phyloP scores from a whole-genome alignment of 2,113 vertebrate species.

The Dunckerocampus dactyliophorus region DNA sequence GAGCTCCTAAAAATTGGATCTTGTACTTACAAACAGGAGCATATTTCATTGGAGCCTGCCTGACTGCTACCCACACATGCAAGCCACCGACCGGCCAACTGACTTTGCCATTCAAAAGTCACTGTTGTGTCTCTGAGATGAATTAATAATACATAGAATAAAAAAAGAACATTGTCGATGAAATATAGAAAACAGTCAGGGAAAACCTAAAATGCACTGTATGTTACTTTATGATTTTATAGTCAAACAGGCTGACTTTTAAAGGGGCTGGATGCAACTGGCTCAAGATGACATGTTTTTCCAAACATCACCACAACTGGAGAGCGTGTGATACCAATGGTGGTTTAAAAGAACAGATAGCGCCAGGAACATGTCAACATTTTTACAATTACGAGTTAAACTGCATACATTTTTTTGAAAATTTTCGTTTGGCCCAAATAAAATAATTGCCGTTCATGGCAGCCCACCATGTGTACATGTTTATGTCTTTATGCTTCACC shows the following conservation, averaged over 20 bases:
- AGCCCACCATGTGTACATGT: too few species aligned
- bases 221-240: not conserved
- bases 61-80: not conserved
- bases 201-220: not conserved
- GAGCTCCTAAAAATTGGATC: slow-evolving; percentile 7
- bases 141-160: not conserved
- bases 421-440: too few species aligned
- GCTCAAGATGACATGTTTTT: too few species aligned
- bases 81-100: too few species aligned
- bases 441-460: too few species aligned
- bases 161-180: not conserved
- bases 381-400: too few species aligned
- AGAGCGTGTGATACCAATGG: too few species aligned
- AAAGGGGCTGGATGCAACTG: not conserved
- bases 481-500: too few species aligned
- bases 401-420: too few species aligned
- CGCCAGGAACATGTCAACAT: too few species aligned
- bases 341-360: too few species aligned
- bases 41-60: not conserved
- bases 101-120: not conserved
- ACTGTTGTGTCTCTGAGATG: not conserved
- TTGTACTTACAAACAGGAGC: not conserved
- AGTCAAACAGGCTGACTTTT: not conserved
- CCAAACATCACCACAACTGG: too few species aligned
- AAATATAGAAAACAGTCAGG: not conserved